Conservation (phyloP, 2,888 invertebrate species). For the Lobophora halterata region DNA sequence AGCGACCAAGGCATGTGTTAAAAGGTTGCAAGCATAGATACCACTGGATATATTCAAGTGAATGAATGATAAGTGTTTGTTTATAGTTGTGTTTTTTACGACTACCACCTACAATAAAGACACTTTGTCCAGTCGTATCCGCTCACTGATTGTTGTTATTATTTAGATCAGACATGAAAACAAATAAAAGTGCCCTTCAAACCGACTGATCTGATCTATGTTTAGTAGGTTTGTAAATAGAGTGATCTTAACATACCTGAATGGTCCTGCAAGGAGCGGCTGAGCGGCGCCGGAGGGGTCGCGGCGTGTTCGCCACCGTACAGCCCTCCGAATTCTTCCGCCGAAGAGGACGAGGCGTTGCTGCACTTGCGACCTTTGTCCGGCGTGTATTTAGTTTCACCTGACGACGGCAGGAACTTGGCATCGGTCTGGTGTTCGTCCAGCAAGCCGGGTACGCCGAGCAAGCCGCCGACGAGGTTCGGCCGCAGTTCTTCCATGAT, state of each 20-base stretch:
- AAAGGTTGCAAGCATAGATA: too few species aligned
- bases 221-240: too few species aligned
- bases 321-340: conserved; percentile 93
- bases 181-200: too few species aligned
- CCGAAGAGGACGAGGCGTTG: conserved; percentile 87
- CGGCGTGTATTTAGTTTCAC: conserved; percentile 79
- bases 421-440: conserved; percentile 86
- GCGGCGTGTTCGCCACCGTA: conserved; percentile 88
- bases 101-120: too few species aligned
- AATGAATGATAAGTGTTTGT: too few species aligned
- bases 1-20: too few species aligned
- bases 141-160: too few species aligned
- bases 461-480: conserved; percentile 88
- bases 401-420: conserved; percentile 77
- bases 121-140: too few species aligned
- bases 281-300: conserved; percentile 83
- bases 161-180: too few species aligned
- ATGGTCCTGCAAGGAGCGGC: conserved; percentile 79
- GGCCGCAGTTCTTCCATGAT: conserved; percentile 94
- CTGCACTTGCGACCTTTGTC: conserved; percentile 87
- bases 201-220: too few species aligned
- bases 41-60: too few species aligned
- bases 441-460: conserved; percentile 89
- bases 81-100: too few species aligned
- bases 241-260: conserved; percentile 66